Conservation (phyloP, 2,113 vertebrate species). For the Sebastes schlegelii region DNA sequence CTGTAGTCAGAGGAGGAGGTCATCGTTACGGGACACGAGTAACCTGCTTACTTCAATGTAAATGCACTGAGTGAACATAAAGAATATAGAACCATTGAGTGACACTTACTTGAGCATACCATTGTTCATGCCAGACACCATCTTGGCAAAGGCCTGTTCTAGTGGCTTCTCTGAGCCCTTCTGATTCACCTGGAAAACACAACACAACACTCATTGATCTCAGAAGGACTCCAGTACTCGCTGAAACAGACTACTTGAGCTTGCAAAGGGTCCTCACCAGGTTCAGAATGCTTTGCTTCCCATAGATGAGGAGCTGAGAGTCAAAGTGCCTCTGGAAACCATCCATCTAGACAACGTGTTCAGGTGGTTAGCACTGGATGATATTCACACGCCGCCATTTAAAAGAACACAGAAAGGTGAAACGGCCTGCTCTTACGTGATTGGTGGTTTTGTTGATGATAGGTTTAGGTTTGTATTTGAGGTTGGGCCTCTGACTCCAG, state of each 20-base stretch:
- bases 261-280: conserved; percentile 84
- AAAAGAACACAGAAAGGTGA: not conserved
- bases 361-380: not conserved
- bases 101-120: conserved; percentile 89
- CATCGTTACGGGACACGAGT: not conserved
- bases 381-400: not conserved
- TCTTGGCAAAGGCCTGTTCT: conserved; percentile 92
- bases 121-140: conserved; percentile 91
- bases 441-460: conserved; percentile 94
- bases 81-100: not conserved
- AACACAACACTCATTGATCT: not conserved
- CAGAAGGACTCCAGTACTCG: too few species aligned
- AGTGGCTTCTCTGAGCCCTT: conserved; percentile 97
- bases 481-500: conserved; percentile 99
- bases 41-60: not conserved
- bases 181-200: conserved; percentile 91
- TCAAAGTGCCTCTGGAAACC: conserved; percentile 95
- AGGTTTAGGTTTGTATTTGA: conserved; percentile 96
- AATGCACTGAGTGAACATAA: not conserved
- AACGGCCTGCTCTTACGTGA: conserved; percentile 70
- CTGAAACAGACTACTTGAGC: not conserved
- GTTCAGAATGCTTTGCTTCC: conserved; percentile 96
- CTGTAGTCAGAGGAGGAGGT: too few species aligned
- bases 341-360: conserved; percentile 57
- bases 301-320: conserved; percentile 96